Evolutionary conservation across 92 coral and sea anemone species (phyloP), one percentile per base, ranked within the genome.

Genomic region (Hydrozoanthus gracilis): DNA sequence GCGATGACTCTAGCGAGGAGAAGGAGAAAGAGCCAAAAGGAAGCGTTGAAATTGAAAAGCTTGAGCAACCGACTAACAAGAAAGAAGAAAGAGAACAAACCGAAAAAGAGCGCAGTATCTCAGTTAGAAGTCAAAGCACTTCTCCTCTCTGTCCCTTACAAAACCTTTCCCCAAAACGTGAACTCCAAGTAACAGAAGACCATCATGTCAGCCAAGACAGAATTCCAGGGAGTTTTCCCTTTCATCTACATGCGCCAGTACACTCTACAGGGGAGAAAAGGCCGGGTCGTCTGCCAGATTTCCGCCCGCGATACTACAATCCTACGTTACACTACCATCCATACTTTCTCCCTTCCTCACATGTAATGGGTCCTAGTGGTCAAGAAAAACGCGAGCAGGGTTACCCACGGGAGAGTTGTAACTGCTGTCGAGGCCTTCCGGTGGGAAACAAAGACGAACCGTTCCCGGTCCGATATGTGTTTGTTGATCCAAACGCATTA

Each of bases 391-490:
- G 72, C 47, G 85, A 80, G 60, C 74, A 16, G 60, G 58, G 55
- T 46, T 80, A 80, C 75, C 17, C 85, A 46, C 85, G 85, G 60
- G 73, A 66, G n/a, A 17, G 20, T 18, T 82, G 93, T 55, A 74
- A 50, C 73, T 87, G 88, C 45, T 88, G 91, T 54, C 84, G 74
- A 18, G 84, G 76, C 1, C 52, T 73, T n/a, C 60, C 75, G 17
- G n/a, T 58, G 3, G 13, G 79, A n/a, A 58, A 56, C 56, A 84
- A 55, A 8, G 82, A 76, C 47, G 88, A 76, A 27, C 39, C 73
- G 11, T 55, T 74, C 5, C 16, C 66, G 0, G 62, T 77, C 5
- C 79, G 78, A 3, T 87, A 75, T 61, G 76, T 77, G 20, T 58
- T 88, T 18, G 51, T 88, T 44, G 82, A 82, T 49, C 93, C 88